phyloP scores from a whole-genome alignment of 2,797 vertebrate genomes.

The Sternotherus odoratus region DNA sequence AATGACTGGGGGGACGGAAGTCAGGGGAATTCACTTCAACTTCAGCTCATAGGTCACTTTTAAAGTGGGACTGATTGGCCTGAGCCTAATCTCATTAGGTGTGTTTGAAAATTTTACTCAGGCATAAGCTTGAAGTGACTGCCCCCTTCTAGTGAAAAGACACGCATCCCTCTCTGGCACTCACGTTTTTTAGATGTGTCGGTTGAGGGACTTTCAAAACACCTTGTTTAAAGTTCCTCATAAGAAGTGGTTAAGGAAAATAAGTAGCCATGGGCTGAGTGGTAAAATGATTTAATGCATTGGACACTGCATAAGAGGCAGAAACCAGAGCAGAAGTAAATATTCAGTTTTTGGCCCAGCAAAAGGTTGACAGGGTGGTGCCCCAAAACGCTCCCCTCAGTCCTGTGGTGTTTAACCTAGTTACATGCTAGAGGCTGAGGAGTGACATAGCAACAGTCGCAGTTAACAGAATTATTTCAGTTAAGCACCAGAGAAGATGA shows the following conservation, averaged over 20 bases:
- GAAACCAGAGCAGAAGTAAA: constrained; percentile 23
- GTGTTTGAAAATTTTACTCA: not conserved
- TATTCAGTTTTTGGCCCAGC: not conserved
- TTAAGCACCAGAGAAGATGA: constrained; percentile 38
- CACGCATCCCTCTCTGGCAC: not conserved
- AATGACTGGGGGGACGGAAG: too few relatives aligned
- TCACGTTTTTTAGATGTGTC: constrained; percentile 11
- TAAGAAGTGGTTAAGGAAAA: constrained; percentile 26
- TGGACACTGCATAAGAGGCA: constrained; percentile 1
- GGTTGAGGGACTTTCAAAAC: not conserved
- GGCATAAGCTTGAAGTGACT: not conserved
- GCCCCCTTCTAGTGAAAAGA: constrained; percentile 16
- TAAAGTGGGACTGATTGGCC: not conserved
- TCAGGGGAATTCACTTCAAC: not conserved
- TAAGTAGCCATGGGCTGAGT: not conserved
- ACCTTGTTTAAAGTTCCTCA: constrained; percentile 7
- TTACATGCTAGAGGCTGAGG: not conserved
- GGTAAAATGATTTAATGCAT: constrained; percentile 1
- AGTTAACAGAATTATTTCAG: not conserved
- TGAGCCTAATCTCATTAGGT: not conserved
- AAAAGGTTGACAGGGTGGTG: constrained; percentile 37
- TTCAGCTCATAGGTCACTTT: not conserved
- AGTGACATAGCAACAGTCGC: not conserved
- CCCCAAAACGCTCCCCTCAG: not conserved
- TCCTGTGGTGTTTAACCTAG: not conserved